A percentile compares a stretch with the other conserved stretches of the same genome.
Evolutionary conservation across 2,797 vertebrate species (phyloP).

Genomic region (Eospalax fontanierii): DNA sequence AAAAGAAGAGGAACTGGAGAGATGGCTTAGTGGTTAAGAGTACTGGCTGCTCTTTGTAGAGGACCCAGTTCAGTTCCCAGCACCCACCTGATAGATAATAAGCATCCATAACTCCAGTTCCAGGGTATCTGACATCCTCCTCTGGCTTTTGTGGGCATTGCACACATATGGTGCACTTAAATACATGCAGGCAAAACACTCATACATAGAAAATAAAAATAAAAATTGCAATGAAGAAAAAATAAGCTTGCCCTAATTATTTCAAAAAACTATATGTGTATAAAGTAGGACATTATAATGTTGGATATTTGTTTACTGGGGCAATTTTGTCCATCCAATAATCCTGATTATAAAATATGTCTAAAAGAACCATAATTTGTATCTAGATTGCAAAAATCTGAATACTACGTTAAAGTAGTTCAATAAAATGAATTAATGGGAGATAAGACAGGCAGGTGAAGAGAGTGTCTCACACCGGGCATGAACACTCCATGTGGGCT

Average conservation of each 20-base stretch:
- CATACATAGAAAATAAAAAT: neutral
- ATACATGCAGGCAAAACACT: neutral
- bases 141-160: neutral
- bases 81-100: neutral
- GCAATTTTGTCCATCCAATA: neutral
- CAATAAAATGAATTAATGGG: neutral
- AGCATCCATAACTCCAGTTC: neutral
- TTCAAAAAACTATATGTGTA: neutral
- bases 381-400: neutral
- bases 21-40: neutral
- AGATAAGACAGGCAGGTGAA: neutral
- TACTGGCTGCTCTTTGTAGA: neutral
- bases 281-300: neutral
- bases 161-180: neutral
- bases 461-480: neutral
- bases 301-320: neutral
- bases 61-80: neutral
- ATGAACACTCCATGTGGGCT: rapidly evolving
- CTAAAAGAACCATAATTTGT: neutral
- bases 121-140: neutral
- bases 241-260: neutral
- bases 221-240: neutral
- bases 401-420: neutral
- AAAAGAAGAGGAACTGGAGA: too few species aligned
- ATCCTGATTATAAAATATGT: neutral